Evolutionary conservation across 2,113 vertebrate species (phyloP).

Genomic region (Agelaius tricolor): DNA sequence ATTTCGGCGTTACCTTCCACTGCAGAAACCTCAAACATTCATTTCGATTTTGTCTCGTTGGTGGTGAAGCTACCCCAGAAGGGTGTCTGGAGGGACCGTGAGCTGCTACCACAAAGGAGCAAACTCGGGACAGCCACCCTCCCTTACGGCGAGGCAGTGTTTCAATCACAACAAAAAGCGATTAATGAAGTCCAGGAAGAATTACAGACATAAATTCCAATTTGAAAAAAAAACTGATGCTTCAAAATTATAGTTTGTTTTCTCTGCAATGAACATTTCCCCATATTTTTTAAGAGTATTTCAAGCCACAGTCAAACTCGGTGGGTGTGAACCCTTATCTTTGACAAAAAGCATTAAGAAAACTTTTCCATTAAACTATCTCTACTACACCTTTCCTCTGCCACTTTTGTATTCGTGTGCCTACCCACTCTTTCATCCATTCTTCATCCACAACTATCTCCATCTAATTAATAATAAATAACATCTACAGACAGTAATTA

Average conservation of each 20-base stretch:
- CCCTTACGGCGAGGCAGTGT: rapidly evolving
- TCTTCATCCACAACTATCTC: not conserved
- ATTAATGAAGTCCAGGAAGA: not conserved
- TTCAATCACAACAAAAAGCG: not conserved
- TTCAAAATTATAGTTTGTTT: not conserved
- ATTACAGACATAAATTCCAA: not conserved
- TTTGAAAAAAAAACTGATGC: not conserved
- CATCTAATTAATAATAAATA: slow-evolving; percentile 1
- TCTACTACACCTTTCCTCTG: not conserved
- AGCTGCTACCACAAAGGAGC: rapidly evolving
- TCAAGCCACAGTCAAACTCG: rapidly evolving
- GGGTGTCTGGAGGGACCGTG: rapidly evolving
- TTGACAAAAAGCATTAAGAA: not conserved
- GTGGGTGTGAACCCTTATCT: not conserved
- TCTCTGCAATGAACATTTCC: not conserved
- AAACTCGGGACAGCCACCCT: not conserved
- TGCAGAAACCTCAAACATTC: no score
- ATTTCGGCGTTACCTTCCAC: not conserved
- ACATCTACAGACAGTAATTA: not conserved
- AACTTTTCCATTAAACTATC: not conserved
- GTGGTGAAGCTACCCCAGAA: not conserved
- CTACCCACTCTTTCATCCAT: not conserved
- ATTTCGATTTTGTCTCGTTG: not conserved
- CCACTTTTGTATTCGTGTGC: not conserved
- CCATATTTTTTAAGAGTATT: not conserved